Percentiles rank a stretch among this genome's conserved stretches.
Conservation (phyloP, 2,888 invertebrate genomes). For the Plusia festucae region DNA sequence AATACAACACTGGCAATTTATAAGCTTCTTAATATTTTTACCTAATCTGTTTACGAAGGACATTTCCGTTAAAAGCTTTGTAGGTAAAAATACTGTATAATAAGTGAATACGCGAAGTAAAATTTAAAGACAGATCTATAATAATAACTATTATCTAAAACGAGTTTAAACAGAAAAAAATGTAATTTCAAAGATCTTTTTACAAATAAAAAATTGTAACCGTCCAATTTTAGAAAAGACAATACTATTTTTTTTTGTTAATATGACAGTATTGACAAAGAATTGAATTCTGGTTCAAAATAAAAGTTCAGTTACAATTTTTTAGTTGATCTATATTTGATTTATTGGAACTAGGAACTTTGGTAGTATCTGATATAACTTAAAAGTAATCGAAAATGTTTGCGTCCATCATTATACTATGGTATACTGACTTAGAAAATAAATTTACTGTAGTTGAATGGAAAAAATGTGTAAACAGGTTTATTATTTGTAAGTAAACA, state of each 20-base stretch:
- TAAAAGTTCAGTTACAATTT: not conserved
- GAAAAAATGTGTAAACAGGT: not conserved
- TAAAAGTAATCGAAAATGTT: not conserved
- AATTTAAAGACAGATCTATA: not conserved
- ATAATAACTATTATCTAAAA: not conserved
- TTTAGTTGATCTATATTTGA: not conserved
- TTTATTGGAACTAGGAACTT: not conserved
- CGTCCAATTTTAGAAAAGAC: no score
- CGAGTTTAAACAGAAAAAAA: not conserved
- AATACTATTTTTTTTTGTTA: no score
- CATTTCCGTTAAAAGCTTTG: not conserved
- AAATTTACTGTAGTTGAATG: not conserved
- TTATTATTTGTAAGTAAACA: no score
- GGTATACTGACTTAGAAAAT: not conserved
- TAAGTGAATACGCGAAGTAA: not conserved
- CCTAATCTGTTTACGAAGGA: no score
- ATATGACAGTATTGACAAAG: no score
- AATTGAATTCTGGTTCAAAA: no score
- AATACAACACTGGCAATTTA: not conserved
- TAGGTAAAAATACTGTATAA: conserved; percentile 1
- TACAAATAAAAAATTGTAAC: no score
- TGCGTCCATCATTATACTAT: not conserved
- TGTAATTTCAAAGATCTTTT: no score
- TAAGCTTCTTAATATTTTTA: no score
- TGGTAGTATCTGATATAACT: not conserved